Evolutionary conservation across 2,113 vertebrate species (phyloP).

Genomic region (Hylia prasina): DNA sequence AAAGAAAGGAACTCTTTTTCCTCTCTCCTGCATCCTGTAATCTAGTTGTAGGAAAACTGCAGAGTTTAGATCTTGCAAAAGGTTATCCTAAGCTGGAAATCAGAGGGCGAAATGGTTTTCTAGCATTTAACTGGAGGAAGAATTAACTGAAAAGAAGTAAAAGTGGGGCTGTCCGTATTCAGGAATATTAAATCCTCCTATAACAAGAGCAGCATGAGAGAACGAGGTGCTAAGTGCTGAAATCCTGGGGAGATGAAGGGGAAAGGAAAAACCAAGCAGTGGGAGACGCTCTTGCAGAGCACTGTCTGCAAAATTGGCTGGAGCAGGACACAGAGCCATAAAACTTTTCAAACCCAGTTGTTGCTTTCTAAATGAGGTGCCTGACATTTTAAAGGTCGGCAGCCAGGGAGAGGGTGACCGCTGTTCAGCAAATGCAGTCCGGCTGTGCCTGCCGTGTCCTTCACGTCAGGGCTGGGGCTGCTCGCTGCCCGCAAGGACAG

Average conservation of each 20-base stretch:
- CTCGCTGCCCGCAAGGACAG: not conserved
- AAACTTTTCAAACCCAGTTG: not conserved
- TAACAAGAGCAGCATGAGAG: not conserved
- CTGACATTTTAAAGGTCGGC: constrained; percentile 56
- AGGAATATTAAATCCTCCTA: not conserved
- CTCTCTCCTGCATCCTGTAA: not conserved
- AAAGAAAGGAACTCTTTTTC: not conserved
- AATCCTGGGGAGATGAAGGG: not conserved
- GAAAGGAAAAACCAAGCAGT: not conserved
- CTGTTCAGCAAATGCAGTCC: not conserved
- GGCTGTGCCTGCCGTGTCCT: not conserved
- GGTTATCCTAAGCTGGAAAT: not conserved
- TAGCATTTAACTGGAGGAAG: not conserved
- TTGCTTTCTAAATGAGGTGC: constrained; percentile 12
- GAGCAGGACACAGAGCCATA: not conserved
- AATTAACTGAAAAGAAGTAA: not conserved
- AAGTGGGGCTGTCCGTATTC: not conserved
- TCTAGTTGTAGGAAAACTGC: not conserved
- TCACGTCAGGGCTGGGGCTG: not conserved
- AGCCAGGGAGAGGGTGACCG: not conserved
- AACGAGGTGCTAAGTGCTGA: not conserved
- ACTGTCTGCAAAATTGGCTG: not conserved
- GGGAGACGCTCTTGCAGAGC: not conserved
- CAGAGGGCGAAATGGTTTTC: not conserved
- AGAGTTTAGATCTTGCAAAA: not conserved